Percentiles rank a stretch among this genome's conserved stretches.
phyloP scores from a whole-genome alignment of 2,797 vertebrate genomes.

The Phoeniculus purpureus region DNA sequence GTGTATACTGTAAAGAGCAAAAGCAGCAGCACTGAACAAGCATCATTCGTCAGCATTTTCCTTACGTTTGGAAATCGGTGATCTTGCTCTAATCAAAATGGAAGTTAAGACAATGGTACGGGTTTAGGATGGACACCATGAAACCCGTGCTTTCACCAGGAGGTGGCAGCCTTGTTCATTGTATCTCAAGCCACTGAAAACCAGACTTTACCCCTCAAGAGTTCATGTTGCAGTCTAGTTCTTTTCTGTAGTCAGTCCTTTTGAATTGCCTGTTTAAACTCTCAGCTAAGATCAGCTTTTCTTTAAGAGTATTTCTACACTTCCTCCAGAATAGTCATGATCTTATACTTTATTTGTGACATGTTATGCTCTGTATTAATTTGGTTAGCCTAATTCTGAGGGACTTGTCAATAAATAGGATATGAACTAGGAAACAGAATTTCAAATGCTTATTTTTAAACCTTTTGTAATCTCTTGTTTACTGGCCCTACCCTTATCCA shows the following conservation, averaged over 20 bases:
- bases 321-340: neutral
- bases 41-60: neutral
- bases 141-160: neutral
- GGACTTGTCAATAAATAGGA: neutral
- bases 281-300: neutral
- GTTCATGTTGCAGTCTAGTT: neutral
- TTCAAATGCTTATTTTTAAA: neutral
- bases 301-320: neutral
- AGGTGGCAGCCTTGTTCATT: constrained; percentile 63
- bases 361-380: neutral
- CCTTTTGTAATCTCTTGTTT: neutral
- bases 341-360: neutral
- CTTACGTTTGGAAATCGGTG: neutral
- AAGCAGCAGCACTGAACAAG: neutral
- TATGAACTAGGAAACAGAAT: neutral
- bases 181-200: neutral
- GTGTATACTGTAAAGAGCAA: rapidly evolving
- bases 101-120: neutral
- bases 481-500: neutral
- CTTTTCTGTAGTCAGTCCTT: neutral
- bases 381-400: neutral
- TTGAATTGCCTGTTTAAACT: neutral
- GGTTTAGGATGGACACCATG: neutral
- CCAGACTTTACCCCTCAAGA: rapidly evolving
- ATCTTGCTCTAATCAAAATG: neutral